These are phyloP conservation scores for Mesoclemmys tuberculata DNA, from an alignment of 2,113 vertebrate genomes.

Conservation along the genomic window DNA sequence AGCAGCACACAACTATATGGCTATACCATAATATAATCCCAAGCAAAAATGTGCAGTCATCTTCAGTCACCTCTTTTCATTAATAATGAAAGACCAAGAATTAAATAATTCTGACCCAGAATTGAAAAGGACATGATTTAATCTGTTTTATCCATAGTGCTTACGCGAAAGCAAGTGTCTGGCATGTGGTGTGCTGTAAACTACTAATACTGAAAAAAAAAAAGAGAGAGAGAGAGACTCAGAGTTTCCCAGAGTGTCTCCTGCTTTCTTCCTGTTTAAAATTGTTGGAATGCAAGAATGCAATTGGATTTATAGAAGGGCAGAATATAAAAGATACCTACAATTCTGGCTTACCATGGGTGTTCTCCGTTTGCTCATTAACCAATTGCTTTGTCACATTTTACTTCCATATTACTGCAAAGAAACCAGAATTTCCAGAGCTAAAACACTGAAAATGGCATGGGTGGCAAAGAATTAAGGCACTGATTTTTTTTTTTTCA, in stretches of 20 bases:
- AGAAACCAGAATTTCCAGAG: not conserved
- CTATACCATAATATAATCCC: conserved; percentile 31
- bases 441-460: not conserved
- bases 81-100: conserved; percentile 9
- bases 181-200: conserved; percentile 3
- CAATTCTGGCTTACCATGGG: not conserved
- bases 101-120: conserved; percentile 2
- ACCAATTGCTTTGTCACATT: not conserved
- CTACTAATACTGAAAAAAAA: conserved; percentile 45
- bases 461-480: not conserved
- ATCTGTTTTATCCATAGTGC: not conserved
- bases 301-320: conserved; percentile 13
- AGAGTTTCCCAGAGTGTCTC: conserved; percentile 60
- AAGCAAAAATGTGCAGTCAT: not conserved
- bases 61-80: conserved; percentile 29
- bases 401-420: conserved; percentile 12
- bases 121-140: not conserved
- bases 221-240: conserved; percentile 20
- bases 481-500: not conserved
- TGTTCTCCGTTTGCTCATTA: not conserved
- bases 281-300: not conserved
- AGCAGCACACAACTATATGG: conserved; percentile 9
- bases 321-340: conserved; percentile 10
- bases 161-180: not conserved
- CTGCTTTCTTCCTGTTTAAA: conserved; percentile 54